Evolutionary conservation across 2,888 invertebrate genomes (phyloP).

Genomic region (Nezara viridula): DNA sequence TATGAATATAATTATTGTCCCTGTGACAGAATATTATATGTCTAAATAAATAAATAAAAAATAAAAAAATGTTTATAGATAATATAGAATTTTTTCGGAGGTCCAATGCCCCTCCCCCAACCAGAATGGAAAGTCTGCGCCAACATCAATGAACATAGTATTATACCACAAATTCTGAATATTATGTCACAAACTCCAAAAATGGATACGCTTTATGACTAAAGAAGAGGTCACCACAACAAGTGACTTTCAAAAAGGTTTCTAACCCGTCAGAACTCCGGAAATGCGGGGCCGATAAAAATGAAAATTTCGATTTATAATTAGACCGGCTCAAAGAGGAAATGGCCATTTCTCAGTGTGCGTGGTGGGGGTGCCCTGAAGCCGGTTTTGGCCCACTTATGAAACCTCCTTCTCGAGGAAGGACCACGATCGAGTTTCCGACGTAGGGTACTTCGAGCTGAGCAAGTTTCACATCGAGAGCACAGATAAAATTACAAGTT

Average conservation of each 20-base stretch:
- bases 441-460: not conserved
- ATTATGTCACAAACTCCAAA: too few relatives aligned
- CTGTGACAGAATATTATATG: too few relatives aligned
- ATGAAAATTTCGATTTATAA: constrained; percentile 42
- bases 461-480: not conserved
- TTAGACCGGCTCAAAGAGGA: constrained; percentile 28
- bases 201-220: too few relatives aligned
- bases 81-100: too few relatives aligned
- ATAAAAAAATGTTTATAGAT: too few relatives aligned
- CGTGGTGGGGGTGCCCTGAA: constrained; percentile 23
- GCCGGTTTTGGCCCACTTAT: constrained; percentile 42
- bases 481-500: not conserved
- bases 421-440: not conserved
- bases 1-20: too few relatives aligned
- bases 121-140: too few relatives aligned
- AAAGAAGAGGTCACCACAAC: too few relatives aligned
- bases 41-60: too few relatives aligned
- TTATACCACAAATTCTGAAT: too few relatives aligned
- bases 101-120: too few relatives aligned
- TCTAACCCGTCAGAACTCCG: not conserved
- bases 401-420: not conserved
- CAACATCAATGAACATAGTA: too few relatives aligned
- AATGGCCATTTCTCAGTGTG: not conserved
- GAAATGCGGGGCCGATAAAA: constrained; percentile 7
- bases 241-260: not conserved